Evolutionary conservation across 30 jellyfish, hydroid and myxozoan genomes (phyloP).

Genomic region (Catostylus mosaicus): DNA sequence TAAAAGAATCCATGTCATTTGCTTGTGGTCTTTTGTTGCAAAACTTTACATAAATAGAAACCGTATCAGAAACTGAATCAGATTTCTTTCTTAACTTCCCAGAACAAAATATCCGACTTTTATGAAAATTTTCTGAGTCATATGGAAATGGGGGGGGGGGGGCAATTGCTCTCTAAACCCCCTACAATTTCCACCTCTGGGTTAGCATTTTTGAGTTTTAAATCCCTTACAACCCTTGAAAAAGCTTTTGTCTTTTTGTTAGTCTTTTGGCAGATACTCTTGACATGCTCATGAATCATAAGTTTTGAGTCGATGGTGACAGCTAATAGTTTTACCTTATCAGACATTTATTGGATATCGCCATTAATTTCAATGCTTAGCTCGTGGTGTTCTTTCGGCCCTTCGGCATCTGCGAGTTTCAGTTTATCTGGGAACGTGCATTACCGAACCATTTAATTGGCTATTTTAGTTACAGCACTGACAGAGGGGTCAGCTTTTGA

Average conservation of each 20-base stretch:
- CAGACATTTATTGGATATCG: background rate
- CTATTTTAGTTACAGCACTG: conserved; percentile 36
- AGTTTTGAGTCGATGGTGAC: background rate
- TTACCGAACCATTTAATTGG: conserved; percentile 46
- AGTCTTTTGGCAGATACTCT: background rate
- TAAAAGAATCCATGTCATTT: too few species aligned
- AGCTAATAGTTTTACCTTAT: background rate
- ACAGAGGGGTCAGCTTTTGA: conserved; percentile 12
- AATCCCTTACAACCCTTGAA: background rate
- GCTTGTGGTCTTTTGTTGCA: too few species aligned
- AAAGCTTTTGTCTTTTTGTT: background rate
- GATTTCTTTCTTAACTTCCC: too few species aligned
- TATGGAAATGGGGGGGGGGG: too few species aligned
- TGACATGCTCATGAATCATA: background rate
- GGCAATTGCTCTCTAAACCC: too few species aligned
- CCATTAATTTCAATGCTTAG: background rate
- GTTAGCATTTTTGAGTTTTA: too few species aligned
- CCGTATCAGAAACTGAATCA: too few species aligned
- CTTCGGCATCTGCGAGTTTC: conserved; percentile 42
- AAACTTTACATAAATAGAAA: too few species aligned
- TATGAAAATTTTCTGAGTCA: too few species aligned
- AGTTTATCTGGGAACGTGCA: conserved; percentile 48
- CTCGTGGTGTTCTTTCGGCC: background rate
- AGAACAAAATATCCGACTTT: too few species aligned
- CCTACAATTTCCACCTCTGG: too few species aligned